Evolutionary conservation across 2,797 vertebrate genomes (phyloP).

Genomic region (Phrynocephalus vlangalii): DNA sequence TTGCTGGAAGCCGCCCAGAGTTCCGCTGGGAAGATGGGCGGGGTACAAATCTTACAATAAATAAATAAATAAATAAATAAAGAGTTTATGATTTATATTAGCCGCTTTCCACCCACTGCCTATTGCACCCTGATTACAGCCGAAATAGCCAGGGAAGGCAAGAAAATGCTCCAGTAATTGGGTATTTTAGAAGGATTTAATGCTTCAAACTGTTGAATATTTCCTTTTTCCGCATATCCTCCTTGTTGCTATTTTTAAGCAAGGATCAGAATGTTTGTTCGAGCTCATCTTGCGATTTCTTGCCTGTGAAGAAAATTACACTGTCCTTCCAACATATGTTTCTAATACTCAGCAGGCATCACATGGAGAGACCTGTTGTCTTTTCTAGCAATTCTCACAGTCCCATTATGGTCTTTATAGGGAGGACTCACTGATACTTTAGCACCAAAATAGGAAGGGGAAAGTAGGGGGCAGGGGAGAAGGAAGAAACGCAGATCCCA

Average conservation of each 20-base stretch:
- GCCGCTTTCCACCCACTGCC: conserved; percentile 5
- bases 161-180: conserved; percentile 26
- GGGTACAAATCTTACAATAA: too few species aligned
- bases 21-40: too few species aligned
- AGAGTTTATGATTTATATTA: conserved; percentile 42
- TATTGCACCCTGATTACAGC: conserved; percentile 26
- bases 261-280: conserved; percentile 23
- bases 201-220: conserved; percentile 18
- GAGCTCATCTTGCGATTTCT: conserved; percentile 51
- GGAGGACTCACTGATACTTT: conserved; percentile 66
- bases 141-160: too few species aligned
- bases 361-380: conserved; percentile 64
- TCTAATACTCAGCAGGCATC: conserved; percentile 59
- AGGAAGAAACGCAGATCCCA: conserved; percentile 46
- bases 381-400: conserved; percentile 49
- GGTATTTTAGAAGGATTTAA: conserved; percentile 13
- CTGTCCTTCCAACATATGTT: conserved; percentile 58
- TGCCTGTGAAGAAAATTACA: conserved; percentile 65
- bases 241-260: conserved; percentile 44
- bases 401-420: conserved; percentile 67
- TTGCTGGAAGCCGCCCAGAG: too few species aligned
- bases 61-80: too few species aligned
- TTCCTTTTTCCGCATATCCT: not conserved
- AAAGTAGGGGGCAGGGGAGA: not conserved
- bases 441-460: conserved; percentile 26